Base-by-base conservation (phyloP, 2,888 invertebrate species). In the Apantesis nais region DNA sequence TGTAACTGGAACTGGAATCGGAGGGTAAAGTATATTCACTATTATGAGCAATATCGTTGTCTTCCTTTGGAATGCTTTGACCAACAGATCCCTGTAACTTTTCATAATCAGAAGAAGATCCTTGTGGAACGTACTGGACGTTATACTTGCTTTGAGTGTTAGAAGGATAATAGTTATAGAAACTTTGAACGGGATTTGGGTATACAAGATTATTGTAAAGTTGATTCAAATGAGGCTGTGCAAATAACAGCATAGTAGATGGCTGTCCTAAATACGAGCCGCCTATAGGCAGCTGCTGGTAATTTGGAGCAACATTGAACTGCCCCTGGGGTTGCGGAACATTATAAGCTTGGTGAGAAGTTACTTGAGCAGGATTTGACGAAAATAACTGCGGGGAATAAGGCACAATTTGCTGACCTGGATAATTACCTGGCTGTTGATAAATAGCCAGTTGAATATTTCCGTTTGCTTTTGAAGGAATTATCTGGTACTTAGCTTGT, bases 401-500 rank as follows among this genome's bases (percentile, higher is more conserved):
- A 48, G 89, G 88, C 4, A 90, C 75, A 41, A 90, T 79, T 2
- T 87, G 78, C 8, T 86, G 86, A 11, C 88, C 79, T 11, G 88
- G 85, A 67, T 87, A 90, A 66, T 77, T 82, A 1, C 86, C 75
- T 1, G 90, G 88, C 44, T 91, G 93, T 64, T 91, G 95, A 19
- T 94, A 72, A 22, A 93, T 79, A 44, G 93, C 87, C 16, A 94
- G 74, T 77, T 95, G 95, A 2, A 93, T 82, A 62, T 92, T 92
- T 2, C 92, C 91, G 9, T 84, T 77, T 29, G 87, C 74, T 76
- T 95, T 95, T 0, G 92, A 83, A 1, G 93, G 91, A 3, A 93
- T 82, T 29, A 93, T 70, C 82, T 95, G 94, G 71, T 93, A 94
- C 74, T 95, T 95, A 0, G 92, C 82, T 77, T 95, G 95, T 72